Evolutionary conservation across 1,140 invertebrate species (phyloP), one percentile per base, ranked within the genome.

Genomic region (Sinella curviseta): DNA sequence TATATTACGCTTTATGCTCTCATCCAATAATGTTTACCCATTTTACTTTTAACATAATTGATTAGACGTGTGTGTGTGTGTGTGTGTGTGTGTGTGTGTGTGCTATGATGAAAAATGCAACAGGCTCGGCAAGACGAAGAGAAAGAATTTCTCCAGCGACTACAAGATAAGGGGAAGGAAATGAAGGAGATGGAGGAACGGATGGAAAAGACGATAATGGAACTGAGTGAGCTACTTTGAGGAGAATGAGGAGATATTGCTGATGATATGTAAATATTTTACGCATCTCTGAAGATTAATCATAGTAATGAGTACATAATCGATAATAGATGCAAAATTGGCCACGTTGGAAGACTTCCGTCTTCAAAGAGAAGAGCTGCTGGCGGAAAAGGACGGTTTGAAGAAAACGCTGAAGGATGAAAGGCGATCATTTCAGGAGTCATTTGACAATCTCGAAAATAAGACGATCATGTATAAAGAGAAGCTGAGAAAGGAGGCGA

Each of bases 371-470:
- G 80, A 80, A 16, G 79, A 78, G 26, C 33, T 82, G 26, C 48
- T 36, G 8, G 34, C 14, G 14, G 70, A 82, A 70, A 80, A 30
- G 16, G 70, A 79, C 20, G 36, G 78, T 20, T 70, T 84, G 35
- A 39, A 78, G 57, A 34, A 31, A 28, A 80, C 76, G 0, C 33
- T 84, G 14, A 24, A 78, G 30, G 33, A 76, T 1, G 81, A 84
- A 67, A 26, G 77, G 39, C 65, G 39, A 30, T 1, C 33, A 17
- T 80, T 78, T 76, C 30, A 77, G 14, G 36, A 77, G n/a, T 78
- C 81, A 60, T 84, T 65, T 78, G 83, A 84, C n/a, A 76, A 80
- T 28, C 33, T 84, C 12, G 83, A 84, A 67, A 81, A 78, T n/a
- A 82, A 79, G 17, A 65, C 78, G 48, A 84, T 84, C 55, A 20